Evolutionary conservation across 2,888 invertebrate species (phyloP).

Genomic region (Eumerus sabulonum): DNA sequence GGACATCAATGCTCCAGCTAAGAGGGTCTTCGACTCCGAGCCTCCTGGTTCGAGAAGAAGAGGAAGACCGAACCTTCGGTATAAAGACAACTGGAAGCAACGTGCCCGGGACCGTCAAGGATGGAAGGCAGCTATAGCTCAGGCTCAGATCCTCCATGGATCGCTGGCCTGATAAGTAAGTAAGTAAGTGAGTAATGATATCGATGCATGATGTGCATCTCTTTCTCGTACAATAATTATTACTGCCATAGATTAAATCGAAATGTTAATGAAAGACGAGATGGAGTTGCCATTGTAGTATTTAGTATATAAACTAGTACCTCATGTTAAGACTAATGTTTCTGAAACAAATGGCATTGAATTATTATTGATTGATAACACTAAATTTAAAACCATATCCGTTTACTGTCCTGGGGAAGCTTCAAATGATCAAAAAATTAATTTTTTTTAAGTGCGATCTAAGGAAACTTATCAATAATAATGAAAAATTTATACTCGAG

Average conservation of each 20-base stretch:
- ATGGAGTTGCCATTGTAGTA: neutral
- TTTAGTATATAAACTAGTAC: slow-evolving; percentile 13
- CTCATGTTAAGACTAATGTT: slow-evolving; percentile 2
- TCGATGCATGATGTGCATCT: slow-evolving; percentile 2
- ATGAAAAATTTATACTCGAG: neutral
- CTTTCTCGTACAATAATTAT: slow-evolving; percentile 10
- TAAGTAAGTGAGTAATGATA: too few relatives aligned
- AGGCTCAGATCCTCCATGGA: too few relatives aligned
- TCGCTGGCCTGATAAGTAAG: too few relatives aligned
- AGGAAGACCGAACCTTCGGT: too few relatives aligned
- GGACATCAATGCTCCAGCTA: too few relatives aligned
- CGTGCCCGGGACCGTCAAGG: too few relatives aligned
- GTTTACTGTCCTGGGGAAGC: neutral
- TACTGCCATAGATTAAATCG: slow-evolving; percentile 3
- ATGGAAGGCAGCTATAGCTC: too few relatives aligned
- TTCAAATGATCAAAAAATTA: neutral
- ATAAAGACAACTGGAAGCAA: too few relatives aligned
- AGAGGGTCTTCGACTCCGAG: too few relatives aligned
- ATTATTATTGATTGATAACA: neutral
- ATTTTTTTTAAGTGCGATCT: neutral
- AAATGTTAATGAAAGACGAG: slow-evolving; percentile 5
- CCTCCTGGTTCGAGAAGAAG: too few relatives aligned
- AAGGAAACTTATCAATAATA: slow-evolving; percentile 6
- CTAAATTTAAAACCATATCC: neutral
- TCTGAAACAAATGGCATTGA: too few relatives aligned